These are phyloP conservation scores for Picathartes gymnocephalus DNA, from an alignment of 2,113 vertebrate genomes.

Conservation along the genomic window DNA sequence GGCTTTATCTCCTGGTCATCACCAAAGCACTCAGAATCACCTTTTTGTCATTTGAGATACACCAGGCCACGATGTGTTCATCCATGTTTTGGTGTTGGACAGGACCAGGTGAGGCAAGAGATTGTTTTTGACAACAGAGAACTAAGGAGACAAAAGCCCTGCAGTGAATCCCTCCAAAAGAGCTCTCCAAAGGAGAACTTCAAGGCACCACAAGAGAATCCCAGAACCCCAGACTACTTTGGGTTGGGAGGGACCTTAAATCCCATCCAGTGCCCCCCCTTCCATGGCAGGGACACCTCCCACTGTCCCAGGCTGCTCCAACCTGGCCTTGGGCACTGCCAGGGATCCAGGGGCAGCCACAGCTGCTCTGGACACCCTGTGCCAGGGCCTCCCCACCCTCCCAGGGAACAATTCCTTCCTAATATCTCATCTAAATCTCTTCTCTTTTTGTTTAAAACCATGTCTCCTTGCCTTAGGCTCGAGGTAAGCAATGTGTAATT, in stretches of 20 bases:
- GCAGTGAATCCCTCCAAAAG: background rate
- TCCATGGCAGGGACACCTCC: background rate
- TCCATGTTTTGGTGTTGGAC: background rate
- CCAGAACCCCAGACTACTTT: too few relatives aligned
- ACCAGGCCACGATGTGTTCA: background rate
- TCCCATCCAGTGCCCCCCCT: rapidly evolving
- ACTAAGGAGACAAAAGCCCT: background rate
- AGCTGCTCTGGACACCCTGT: background rate
- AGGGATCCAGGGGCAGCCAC: background rate
- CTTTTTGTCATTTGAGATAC: background rate
- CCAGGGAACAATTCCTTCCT: rapidly evolving
- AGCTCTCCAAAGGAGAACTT: background rate
- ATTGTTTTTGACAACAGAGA: background rate
- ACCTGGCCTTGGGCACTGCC: background rate
- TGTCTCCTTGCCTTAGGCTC: background rate
- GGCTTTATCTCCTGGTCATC: background rate
- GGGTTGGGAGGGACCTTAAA: background rate
- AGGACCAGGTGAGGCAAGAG: background rate
- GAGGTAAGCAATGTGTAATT: rapidly evolving
- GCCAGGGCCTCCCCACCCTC: background rate
- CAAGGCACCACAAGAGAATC: background rate
- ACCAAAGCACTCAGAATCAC: background rate
- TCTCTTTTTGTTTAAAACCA: background rate
- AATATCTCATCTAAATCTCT: background rate
- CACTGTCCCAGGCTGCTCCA: background rate